phyloP scores from a whole-genome alignment of 1,140 invertebrate species.

The Spodoptera frugiperda region DNA sequence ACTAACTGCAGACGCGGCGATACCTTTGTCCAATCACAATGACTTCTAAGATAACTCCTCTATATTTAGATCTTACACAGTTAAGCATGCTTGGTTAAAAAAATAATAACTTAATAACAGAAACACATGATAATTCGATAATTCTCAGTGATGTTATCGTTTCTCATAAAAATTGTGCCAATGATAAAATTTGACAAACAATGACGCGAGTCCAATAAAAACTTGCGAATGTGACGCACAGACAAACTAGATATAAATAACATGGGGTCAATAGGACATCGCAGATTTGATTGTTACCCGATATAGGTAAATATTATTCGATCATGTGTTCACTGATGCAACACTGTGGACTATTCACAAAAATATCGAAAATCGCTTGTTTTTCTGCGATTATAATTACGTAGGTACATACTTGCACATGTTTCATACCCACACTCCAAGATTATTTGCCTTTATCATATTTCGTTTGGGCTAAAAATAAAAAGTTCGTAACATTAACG shows the following conservation, averaged over 20 bases:
- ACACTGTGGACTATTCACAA: neutral
- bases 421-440: neutral
- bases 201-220: slow-evolving; percentile 45
- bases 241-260: slow-evolving; percentile 12
- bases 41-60: too few species aligned
- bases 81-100: too few species aligned
- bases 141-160: neutral
- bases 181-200: slow-evolving; percentile 30
- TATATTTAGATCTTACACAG: too few species aligned
- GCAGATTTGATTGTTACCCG: slow-evolving; percentile 16
- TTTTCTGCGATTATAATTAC: too few species aligned
- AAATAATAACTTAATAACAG: too few species aligned
- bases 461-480: slow-evolving; percentile 38
- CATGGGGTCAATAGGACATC: slow-evolving; percentile 42
- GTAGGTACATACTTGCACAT: too few species aligned
- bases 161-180: neutral
- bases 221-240: slow-evolving; percentile 25
- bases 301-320: slow-evolving; percentile 12
- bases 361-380: too few species aligned
- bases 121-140: too few species aligned
- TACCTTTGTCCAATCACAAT: too few species aligned
- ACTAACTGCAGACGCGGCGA: too few species aligned
- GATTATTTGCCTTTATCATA: neutral
- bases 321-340: slow-evolving; percentile 18
- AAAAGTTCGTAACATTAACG: slow-evolving; percentile 41